Base-by-base conservation (phyloP, 2,113 vertebrate genomes). In the Steatornis caripensis region DNA sequence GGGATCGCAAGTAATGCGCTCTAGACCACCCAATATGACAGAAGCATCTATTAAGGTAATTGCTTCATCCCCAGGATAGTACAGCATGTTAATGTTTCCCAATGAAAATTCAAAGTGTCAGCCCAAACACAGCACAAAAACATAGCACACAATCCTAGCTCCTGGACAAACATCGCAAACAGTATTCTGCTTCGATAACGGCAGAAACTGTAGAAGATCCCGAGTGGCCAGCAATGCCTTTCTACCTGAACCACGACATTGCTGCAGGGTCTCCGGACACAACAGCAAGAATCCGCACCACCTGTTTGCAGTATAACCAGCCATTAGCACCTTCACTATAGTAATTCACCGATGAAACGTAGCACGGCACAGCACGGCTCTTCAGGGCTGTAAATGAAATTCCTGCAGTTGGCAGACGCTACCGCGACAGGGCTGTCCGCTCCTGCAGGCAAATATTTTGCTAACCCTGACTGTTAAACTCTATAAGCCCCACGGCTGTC, bases 1-100 rank as follows among this genome's bases (percentile, higher is more conserved):
- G 48, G 48, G 64, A 75, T 53, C 68, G 54, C 32, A 82, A 82
- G 48, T 49, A 54, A 49, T 9, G 12, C 0, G 0, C 55, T 75
- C 34, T 37, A 54, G 79, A 90, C 69, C 58, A 81, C 51, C n/a
- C 64, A 90, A 5, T 36, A 89, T 71, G 34, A 45, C 86, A 92
- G 79, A 81, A 75, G 48, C 64, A 90, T 55, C 55, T 89, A 82
- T 71, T 89, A 84, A 58, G 14, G 53, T 84, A 96, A 92, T 75
- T 89, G 83, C 24, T 92, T 68, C 69, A 51, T 78, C 76, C 76
- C 90, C 34, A 17, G 79, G 55, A 92, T 75, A 83, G 57, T 87
- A 48, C 26, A 83, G 68, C 49, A 90, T 11, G 43, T 32, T 93
- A 77, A 81, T 43, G 48, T 61, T 89, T 84, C 45, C 51, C 64